A percentile compares a stretch with the other conserved stretches of the same genome.
Evolutionary conservation across 2,797 vertebrate genomes (phyloP).

Genomic region (Acanthis flammea): DNA sequence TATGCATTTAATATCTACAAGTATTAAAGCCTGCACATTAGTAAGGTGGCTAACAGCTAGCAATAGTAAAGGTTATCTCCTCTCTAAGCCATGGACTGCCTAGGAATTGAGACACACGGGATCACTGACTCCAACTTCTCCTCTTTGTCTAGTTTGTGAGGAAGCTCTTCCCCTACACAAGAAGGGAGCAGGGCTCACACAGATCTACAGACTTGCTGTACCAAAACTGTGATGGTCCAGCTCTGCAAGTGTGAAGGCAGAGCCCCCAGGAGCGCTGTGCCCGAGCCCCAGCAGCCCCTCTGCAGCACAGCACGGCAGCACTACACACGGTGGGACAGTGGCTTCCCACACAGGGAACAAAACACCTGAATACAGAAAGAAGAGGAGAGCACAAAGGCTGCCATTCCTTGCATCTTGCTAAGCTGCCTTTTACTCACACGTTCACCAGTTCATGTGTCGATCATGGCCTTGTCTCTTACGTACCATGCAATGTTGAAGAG

Average conservation of each 20-base stretch:
- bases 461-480: slow-evolving; percentile 17
- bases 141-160: background rate
- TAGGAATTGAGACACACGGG: background rate
- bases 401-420: background rate
- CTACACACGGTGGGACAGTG: rapidly evolving
- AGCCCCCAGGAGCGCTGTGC: background rate
- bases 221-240: background rate
- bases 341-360: rapidly evolving
- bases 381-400: background rate
- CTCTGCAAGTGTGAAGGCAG: background rate
- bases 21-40: background rate
- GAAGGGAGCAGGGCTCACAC: background rate
- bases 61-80: background rate
- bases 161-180: background rate
- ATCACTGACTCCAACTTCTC: background rate
- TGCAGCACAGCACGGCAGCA: rapidly evolving
- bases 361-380: background rate
- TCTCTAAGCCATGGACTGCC: background rate
- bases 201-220: rapidly evolving
- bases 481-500: slow-evolving; percentile 71
- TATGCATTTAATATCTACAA: background rate
- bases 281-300: background rate
- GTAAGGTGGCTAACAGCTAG: background rate
- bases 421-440: background rate
- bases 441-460: background rate